These are phyloP conservation scores for Cylindroiulus punctatus DNA, from an alignment of 2,888 invertebrate genomes.

Conservation along the genomic window DNA sequence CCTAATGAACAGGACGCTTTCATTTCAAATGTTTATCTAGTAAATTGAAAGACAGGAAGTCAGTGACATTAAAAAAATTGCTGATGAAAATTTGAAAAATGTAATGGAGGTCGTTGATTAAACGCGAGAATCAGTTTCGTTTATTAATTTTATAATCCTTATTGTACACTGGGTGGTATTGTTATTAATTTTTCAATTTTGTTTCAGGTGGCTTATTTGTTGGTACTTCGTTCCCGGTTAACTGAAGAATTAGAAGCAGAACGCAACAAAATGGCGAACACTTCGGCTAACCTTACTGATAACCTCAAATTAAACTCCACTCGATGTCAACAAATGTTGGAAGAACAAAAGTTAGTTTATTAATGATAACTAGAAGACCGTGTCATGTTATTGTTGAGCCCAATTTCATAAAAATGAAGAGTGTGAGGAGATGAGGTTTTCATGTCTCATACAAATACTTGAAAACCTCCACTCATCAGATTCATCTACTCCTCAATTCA, in stretches of 20 bases:
- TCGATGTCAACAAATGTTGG: slow-evolving; percentile 51
- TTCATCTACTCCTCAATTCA: too few relatives aligned
- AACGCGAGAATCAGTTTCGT: neutral
- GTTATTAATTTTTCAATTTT: slow-evolving; percentile 33
- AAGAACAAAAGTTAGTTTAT: slow-evolving; percentile 52
- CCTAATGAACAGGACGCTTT: neutral
- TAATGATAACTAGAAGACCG: neutral
- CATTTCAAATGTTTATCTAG: neutral
- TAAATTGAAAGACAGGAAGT: neutral
- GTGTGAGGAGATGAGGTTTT: too few relatives aligned
- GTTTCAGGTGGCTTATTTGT: slow-evolving; percentile 66
- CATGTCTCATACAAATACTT: too few relatives aligned
- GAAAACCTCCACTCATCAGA: too few relatives aligned
- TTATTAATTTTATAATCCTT: neutral
- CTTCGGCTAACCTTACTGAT: slow-evolving; percentile 47
- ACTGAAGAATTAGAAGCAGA: slow-evolving; percentile 67
- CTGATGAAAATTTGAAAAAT: neutral
- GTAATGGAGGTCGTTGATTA: neutral
- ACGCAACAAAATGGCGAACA: slow-evolving; percentile 60
- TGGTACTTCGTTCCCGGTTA: slow-evolving; percentile 67
- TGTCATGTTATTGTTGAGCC: neutral
- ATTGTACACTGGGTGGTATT: neutral
- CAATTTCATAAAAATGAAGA: too few relatives aligned
- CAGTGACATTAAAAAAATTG: neutral
- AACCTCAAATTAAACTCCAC: slow-evolving; percentile 41